Conservation (phyloP, 2,888 invertebrate genomes). For the Syrphus vitripennis region DNA sequence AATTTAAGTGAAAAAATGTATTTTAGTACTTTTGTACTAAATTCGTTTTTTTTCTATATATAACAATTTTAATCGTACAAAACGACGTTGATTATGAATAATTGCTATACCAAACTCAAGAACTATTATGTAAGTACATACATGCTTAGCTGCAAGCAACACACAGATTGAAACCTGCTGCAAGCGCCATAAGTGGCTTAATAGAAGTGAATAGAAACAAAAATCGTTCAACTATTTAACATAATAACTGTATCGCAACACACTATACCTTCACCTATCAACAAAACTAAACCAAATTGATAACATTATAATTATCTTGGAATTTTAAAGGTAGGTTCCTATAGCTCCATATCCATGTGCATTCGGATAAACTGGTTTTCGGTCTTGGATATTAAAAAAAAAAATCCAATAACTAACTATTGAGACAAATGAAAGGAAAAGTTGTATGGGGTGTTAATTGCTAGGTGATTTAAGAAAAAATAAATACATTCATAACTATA, state of each 20-base stretch:
- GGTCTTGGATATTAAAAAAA: background rate
- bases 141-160: background rate
- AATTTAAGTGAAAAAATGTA: background rate
- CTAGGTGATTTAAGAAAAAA: background rate
- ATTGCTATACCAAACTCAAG: conserved; percentile 6
- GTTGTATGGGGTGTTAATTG: conserved; percentile 25
- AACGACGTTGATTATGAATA: conserved; percentile 20
- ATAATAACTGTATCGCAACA: background rate
- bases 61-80: background rate
- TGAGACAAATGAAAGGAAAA: conserved; percentile 40
- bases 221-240: conserved; percentile 10
- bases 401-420: too few relatives aligned
- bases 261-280: background rate
- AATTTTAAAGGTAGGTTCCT: conserved; percentile 25
- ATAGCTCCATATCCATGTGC: background rate
- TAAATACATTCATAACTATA: too few relatives aligned
- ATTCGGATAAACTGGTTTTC: conserved; percentile 27
- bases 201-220: background rate
- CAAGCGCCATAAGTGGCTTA: conserved; percentile 10
- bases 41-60: background rate
- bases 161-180: conserved; percentile 25
- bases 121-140: background rate
- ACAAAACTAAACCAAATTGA: conserved; percentile 19
- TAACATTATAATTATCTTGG: conserved; percentile 49
- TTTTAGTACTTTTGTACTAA: conserved; percentile 35